Evolutionary conservation across 1,140 invertebrate genomes (phyloP).

Genomic region (Ladona fulva): DNA sequence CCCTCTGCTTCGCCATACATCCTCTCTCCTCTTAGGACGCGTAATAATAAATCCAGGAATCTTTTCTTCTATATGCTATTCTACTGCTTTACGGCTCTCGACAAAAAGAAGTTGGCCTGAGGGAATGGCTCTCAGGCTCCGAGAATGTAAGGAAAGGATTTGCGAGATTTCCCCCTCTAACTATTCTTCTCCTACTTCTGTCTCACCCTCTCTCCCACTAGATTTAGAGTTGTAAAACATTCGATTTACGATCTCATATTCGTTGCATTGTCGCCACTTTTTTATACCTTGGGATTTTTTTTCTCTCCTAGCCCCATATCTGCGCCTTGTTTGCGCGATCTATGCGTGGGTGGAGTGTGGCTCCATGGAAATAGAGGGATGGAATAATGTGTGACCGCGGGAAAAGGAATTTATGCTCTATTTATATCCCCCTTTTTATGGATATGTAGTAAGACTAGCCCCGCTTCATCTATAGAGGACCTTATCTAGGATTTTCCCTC

Average conservation of each 20-base stretch:
- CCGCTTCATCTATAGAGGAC: too few species aligned
- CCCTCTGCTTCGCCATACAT: neutral
- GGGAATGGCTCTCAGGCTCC: neutral
- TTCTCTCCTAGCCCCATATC: neutral
- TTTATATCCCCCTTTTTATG: neutral
- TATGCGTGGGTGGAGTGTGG: neutral
- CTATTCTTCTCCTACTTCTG: neutral
- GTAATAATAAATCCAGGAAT: constrained; percentile 7
- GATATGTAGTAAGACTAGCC: too few species aligned
- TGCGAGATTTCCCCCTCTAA: neutral
- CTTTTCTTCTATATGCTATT: neutral
- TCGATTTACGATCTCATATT: constrained; percentile 5
- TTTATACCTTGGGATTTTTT: neutral
- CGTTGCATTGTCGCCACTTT: neutral
- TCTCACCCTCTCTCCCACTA: neutral
- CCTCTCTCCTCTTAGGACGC: neutral
- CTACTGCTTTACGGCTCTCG: neutral
- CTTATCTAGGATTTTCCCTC: too few species aligned
- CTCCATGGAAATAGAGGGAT: neutral
- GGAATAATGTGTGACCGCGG: neutral
- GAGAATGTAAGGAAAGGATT: neutral
- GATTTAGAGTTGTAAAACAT: constrained; percentile 3
- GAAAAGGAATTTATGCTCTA: neutral
- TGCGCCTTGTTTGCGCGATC: too few species aligned
- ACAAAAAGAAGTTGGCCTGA: neutral